phyloP scores from a whole-genome alignment of 2,888 invertebrate genomes.

The Noctua janthina region DNA sequence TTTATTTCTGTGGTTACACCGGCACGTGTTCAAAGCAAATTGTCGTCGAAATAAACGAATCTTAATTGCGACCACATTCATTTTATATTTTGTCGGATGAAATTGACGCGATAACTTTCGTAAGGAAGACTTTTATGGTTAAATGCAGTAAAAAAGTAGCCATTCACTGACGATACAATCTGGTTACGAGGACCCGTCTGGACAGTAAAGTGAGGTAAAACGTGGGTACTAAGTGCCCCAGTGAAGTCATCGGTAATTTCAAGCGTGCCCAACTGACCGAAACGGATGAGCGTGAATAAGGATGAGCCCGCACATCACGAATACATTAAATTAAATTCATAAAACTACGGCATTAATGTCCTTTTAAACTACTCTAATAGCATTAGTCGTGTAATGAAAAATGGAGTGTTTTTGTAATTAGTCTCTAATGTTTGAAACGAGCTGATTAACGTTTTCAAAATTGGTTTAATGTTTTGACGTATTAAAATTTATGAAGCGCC shows the following conservation, averaged over 20 bases:
- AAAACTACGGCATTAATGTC: slow-evolving; percentile 72
- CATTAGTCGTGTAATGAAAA: slow-evolving; percentile 72
- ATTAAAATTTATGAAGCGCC: slow-evolving; percentile 73
- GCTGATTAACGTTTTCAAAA: slow-evolving; percentile 66
- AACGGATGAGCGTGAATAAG: slow-evolving; percentile 75
- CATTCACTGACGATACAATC: slow-evolving; percentile 73
- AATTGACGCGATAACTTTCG: slow-evolving; percentile 74
- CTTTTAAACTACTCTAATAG: slow-evolving; percentile 76
- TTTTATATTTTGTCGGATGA: slow-evolving; percentile 58
- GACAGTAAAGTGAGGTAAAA: slow-evolving; percentile 72
- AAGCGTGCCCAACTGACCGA: slow-evolving; percentile 68
- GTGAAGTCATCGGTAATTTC: slow-evolving; percentile 71
- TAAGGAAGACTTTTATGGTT: slow-evolving; percentile 77
- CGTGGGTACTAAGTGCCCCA: slow-evolving; percentile 66
- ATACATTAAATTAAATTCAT: slow-evolving; percentile 74
- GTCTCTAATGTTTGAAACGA: slow-evolving; percentile 79
- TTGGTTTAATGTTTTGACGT: slow-evolving; percentile 77
- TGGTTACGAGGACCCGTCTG: slow-evolving; percentile 67
- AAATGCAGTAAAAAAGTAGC: slow-evolving; percentile 72
- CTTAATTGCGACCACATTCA: slow-evolving; percentile 72
- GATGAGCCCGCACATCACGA: slow-evolving; percentile 76
- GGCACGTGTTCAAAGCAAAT: slow-evolving; percentile 82
- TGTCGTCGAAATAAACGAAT: slow-evolving; percentile 73
- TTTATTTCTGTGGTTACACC: slow-evolving; percentile 68
- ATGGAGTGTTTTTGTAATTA: slow-evolving; percentile 82